Evolutionary conservation across 2,888 invertebrate species (phyloP), one percentile per base, ranked within the genome.

Genomic region (Synergus japonicus): DNA sequence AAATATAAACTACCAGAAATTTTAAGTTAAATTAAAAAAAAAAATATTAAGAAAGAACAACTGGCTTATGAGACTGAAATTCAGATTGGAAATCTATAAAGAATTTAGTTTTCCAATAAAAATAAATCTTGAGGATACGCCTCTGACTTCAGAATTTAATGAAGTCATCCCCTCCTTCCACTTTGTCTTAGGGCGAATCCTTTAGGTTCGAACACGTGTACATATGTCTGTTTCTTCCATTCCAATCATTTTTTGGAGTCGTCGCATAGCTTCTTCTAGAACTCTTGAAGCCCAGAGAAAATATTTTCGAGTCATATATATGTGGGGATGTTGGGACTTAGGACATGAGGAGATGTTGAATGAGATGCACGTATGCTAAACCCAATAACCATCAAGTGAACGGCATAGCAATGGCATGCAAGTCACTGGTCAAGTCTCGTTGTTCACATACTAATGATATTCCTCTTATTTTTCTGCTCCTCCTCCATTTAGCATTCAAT

Each of bases 401-500:
- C 10, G 18, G 60, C 60, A 60, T 60, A n/a, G n/a, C 10, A 37
- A 69, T 69, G 46, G 29, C 49, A 73, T 73, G 37, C 41, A 15
- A 49, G 46, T 49, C 69, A 54, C 29, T 49, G 22, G 12, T 22
- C 22, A 60, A 60, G 60, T 29, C 29, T 73, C 54, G 41, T 65
- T 65, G n/a, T 43, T n/a, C 66, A 43, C 66, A 66, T 73, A 73
- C 49, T 73, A 49, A 73, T 73, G 54, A 54, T 54, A n/a, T 54
- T 54, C n/a, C 37, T 54, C 54, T 54, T 29, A 15, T 49, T 73
- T 60, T 22, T 29, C 22, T 10, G 2, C 60, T 18, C 5, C 60
- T 60, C 37, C 69, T 60, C 37, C 69, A 73, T 73, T 73, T 54
- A 43, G 18, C 43, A 73, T 73, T 73, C 54, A 73, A 54, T 73